Percentiles rank a stretch among this genome's conserved stretches.
These are phyloP conservation scores for Apamea crenata DNA, from an alignment of 2,888 invertebrate genomes.

Conservation along the genomic window DNA sequence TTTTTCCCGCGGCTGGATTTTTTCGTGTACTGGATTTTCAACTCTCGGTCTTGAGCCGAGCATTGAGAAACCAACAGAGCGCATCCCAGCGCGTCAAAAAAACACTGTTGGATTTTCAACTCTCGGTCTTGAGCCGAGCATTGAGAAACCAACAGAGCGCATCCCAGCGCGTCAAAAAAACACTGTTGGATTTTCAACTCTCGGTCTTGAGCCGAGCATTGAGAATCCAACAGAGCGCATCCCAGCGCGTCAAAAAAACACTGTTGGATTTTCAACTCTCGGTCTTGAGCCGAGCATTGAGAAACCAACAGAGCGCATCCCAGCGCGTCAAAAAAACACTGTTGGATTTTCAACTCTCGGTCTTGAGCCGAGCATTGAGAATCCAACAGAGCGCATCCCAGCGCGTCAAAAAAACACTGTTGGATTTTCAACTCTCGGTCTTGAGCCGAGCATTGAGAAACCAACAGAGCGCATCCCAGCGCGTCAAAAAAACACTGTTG, in stretches of 20 bases:
- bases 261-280: background rate
- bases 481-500: no score
- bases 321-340: background rate
- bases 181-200: background rate
- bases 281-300: background rate
- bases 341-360: background rate
- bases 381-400: background rate
- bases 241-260: background rate
- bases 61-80: background rate
- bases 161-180: no score
- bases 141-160: no score
- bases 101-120: background rate
- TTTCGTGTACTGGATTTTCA: background rate
- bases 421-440: background rate
- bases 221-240: no score
- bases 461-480: background rate
- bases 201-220: background rate
- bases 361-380: background rate
- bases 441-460: background rate
- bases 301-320: no score
- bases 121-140: background rate
- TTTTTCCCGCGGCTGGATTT: background rate
- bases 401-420: no score
- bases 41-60: background rate
- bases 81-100: background rate